Evolutionary conservation across 1,140 invertebrate genomes (phyloP).

Genomic region (Drosophila willistoni): DNA sequence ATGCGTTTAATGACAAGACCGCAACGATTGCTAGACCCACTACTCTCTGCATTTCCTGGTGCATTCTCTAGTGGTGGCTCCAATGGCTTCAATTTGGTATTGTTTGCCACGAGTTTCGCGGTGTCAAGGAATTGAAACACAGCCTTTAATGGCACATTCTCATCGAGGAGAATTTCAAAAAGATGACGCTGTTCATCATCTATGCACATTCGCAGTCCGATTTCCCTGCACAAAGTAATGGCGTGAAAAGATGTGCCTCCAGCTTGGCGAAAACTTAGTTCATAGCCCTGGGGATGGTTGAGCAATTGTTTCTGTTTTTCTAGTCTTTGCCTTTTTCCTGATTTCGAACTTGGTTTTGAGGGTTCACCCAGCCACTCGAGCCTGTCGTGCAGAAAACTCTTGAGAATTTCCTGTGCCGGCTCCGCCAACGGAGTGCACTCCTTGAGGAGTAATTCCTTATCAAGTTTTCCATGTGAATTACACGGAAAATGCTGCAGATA

Average conservation of each 20-base stretch:
- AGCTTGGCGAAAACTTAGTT: conserved; percentile 59
- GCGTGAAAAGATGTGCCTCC: conserved; percentile 79
- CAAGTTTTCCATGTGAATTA: conserved; percentile 84
- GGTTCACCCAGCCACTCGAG: conserved; percentile 52
- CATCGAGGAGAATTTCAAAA: conserved; percentile 56
- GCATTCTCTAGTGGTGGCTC: conserved; percentile 16
- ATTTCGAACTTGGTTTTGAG: conserved; percentile 1
- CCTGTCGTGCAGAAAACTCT: conserved; percentile 61
- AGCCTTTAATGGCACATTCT: conserved; percentile 43
- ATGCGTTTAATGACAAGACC: conserved; percentile 54
- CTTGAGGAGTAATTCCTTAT: conserved; percentile 52
- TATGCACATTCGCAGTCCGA: conserved; percentile 60
- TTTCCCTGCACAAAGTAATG: conserved; percentile 62
- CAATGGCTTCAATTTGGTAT: conserved; percentile 53
- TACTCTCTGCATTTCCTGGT: not conserved
- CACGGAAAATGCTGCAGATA: conserved; percentile 83
- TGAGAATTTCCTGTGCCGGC: conserved; percentile 58
- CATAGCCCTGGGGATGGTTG: conserved; percentile 27
- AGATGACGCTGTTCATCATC: conserved; percentile 56
- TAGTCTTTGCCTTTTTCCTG: conserved; percentile 33
- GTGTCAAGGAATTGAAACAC: conserved; percentile 51
- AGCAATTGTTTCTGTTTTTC: not conserved
- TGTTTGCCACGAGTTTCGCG: conserved; percentile 57
- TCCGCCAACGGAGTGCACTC: conserved; percentile 55
- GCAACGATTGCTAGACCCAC: not conserved